Evolutionary conservation across 2,113 vertebrate genomes (phyloP), one percentile per base, ranked within the genome.

Genomic region (Macheiramphus alcinus): DNA sequence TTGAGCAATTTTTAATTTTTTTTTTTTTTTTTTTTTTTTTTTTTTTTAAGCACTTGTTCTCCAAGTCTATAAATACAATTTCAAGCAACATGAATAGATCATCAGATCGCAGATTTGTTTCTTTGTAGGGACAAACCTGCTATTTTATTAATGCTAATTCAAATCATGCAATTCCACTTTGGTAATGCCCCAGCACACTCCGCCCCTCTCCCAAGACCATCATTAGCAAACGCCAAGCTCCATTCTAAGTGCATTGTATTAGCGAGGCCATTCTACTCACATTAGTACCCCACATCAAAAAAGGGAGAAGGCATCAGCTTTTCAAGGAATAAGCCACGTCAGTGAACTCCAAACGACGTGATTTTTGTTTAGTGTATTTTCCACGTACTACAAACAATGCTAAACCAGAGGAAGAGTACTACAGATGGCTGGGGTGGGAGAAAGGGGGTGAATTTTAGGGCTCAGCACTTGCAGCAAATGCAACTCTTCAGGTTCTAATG

Each of bases 331-430:
- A 78, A 81, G 52, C 40, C 56, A 63, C 1, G 27, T 40, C 43
- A 80, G 11, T 63, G 80, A 93, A 72, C 36, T 72, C 56, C 87
- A 96, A 85, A 67, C 15, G 53, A 34, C 6, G 38, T 3, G 4
- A 65, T 27, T 72, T 63, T 16, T 36, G 84, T 40, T 53, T n/a
- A 52, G n/a, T 3, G 1, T 29, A 10, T 65, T 90, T 76, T 66
- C 62, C 53, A 91, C 22, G 11, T 19, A 40, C 52, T 53, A 76
- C 50, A 89, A 58, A 52, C 61, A 85, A 53, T 10, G 82, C 38
- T 58, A 88, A 85, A 82, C 4, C 55, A 82, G 92, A 96, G 66
- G 85, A 96, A 90, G 45, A 88, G 70, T 86, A 95, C 78, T 74
- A 56, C 2, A 50, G 16, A 48, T 21, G 27, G 52, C 10, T 93